phyloP scores from a whole-genome alignment of 1,140 invertebrate species.

The Brachionus koreanus region DNA sequence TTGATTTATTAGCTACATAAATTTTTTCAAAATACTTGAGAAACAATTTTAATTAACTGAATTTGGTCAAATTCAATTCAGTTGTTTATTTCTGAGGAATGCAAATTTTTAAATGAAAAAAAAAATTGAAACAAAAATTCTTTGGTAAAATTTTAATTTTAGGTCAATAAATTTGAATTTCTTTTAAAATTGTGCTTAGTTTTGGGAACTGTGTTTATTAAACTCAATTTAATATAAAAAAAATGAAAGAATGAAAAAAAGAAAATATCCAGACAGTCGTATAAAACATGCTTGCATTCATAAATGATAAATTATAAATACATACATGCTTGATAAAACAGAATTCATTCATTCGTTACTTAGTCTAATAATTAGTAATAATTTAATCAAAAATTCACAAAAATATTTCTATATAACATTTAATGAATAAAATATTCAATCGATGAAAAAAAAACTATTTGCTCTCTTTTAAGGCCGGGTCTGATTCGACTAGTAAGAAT shows the following conservation, averaged over 20 bases:
- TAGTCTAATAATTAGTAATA: constrained; percentile 19
- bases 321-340: neutral
- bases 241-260: no score
- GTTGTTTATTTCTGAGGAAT: no score
- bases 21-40: no score
- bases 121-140: no score
- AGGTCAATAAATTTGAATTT: no score
- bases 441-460: neutral
- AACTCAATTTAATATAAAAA: neutral
- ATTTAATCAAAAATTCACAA: constrained; percentile 14
- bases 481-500: neutral
- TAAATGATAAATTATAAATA: neutral
- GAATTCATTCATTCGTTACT: constrained; percentile 3
- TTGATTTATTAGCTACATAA: no score
- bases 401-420: neutral
- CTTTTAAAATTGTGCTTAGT: no score
- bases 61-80: no score
- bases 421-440: neutral
- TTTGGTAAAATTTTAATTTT: no score
- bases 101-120: no score
- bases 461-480: neutral
- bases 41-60: no score
- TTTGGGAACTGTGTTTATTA: neutral
- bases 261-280: neutral
- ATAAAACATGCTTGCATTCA: neutral